phyloP scores from a whole-genome alignment of 2,113 vertebrate species.

The Megatriorchis doriae region DNA sequence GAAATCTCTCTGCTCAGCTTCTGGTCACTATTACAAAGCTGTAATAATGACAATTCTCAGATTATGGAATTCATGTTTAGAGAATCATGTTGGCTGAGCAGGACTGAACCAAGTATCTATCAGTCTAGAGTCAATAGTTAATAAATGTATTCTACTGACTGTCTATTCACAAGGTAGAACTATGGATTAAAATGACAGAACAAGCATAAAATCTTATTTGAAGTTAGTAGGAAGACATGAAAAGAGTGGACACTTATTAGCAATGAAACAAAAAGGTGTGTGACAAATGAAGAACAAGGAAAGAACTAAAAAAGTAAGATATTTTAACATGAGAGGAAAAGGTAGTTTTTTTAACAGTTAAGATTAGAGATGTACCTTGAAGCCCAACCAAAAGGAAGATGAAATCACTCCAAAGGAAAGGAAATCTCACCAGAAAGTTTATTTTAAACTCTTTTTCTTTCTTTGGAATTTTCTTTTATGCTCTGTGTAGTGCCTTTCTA shows the following conservation, averaged over 20 bases:
- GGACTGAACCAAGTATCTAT: neutral
- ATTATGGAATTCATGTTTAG: neutral
- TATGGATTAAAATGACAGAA: neutral
- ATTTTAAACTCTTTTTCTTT: neutral
- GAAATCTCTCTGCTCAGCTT: neutral
- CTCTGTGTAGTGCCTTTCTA: neutral
- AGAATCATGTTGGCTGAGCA: neutral
- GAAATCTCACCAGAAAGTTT: neutral
- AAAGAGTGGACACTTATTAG: neutral
- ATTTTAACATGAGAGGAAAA: neutral
- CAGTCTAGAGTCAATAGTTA: neutral
- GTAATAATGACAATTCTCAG: neutral
- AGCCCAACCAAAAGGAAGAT: neutral
- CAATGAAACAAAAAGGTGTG: neutral
- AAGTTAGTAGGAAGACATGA: neutral
- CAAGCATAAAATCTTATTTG: neutral
- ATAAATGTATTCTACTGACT: neutral
- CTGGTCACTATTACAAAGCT: neutral
- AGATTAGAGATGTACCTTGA: neutral
- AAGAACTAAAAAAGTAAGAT: neutral
- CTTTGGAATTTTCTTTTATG: neutral
- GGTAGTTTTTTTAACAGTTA: fast-evolving
- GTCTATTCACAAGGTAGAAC: neutral
- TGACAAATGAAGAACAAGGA: neutral
- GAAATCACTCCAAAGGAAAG: neutral